A percentile compares a stretch with the other conserved stretches of the same genome.
These are phyloP conservation scores for Neuroterus valhalla DNA, from an alignment of 1,140 invertebrate species.

Conservation along the genomic window DNA sequence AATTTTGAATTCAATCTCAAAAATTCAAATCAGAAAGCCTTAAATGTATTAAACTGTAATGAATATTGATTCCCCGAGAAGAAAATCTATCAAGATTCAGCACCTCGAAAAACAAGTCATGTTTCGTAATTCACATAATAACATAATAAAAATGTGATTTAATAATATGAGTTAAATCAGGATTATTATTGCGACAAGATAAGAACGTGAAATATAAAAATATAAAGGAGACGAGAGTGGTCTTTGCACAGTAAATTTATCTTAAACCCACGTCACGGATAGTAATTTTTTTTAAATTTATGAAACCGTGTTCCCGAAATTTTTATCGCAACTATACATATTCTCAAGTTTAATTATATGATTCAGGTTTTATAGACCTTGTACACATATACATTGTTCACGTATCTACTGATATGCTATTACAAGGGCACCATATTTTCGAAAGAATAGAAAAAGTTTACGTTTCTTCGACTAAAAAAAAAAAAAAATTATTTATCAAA, in stretches of 20 bases:
- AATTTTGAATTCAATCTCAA: no score
- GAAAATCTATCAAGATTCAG: no score
- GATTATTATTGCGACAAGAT: not conserved
- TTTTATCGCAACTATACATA: not conserved
- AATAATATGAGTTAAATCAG: no score
- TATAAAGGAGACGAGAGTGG: constrained; percentile 1
- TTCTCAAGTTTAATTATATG: not conserved
- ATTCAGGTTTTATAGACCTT: constrained; percentile 26
- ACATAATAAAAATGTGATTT: no score
- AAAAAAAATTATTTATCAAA: not conserved
- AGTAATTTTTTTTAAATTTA: no score
- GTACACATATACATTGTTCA: constrained; percentile 13
- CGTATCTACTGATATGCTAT: constrained; percentile 24
- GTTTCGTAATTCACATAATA: no score
- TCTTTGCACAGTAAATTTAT: not conserved
- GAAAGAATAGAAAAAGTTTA: not conserved
- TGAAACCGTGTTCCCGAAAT: not conserved
- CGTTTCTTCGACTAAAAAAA: not conserved
- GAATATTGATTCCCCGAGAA: no score
- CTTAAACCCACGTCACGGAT: no score
- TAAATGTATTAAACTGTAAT: no score
- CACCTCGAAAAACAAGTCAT: no score
- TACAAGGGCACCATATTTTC: constrained; percentile 18
- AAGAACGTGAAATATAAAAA: not conserved
- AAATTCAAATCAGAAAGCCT: no score